Evolutionary conservation across 2,888 invertebrate species (phyloP).

Genomic region (Andrena flavipes): DNA sequence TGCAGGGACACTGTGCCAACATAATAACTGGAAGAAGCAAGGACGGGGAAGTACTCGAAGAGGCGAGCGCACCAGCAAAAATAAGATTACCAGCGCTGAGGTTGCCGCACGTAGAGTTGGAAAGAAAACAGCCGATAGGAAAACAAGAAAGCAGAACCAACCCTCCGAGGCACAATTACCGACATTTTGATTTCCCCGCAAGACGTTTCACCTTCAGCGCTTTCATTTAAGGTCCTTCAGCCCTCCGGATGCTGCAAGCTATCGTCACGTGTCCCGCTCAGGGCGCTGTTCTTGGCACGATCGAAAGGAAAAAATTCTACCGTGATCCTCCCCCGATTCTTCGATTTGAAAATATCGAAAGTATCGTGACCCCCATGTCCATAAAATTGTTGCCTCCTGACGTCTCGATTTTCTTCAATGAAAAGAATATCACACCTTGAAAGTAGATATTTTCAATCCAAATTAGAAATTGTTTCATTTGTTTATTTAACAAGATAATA

Average conservation of each 20-base stretch:
- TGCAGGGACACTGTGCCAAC: slow-evolving; percentile 23
- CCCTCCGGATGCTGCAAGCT: neutral
- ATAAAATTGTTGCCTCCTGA: too few relatives aligned
- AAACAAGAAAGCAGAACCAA: slow-evolving; percentile 29
- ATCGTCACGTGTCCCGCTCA: neutral
- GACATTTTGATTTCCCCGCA: slow-evolving; percentile 40
- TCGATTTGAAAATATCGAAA: neutral
- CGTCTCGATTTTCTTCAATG: neutral
- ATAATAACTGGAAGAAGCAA: slow-evolving; percentile 20
- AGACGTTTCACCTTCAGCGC: slow-evolving; percentile 3
- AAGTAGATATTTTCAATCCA: neutral
- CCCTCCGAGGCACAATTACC: slow-evolving; percentile 31
- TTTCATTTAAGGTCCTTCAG: slow-evolving; percentile 22
- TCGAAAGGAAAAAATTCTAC: neutral
- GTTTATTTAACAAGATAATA: too few relatives aligned
- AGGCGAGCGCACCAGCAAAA: slow-evolving; percentile 38
- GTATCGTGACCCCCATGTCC: neutral
- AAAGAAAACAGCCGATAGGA: slow-evolving; percentile 37
- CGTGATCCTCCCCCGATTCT: neutral
- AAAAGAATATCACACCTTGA: neutral
- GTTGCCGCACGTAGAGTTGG: neutral
- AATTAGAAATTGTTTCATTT: too few relatives aligned
- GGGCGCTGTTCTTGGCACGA: neutral
- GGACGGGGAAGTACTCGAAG: slow-evolving; percentile 33
- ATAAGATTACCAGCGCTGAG: slow-evolving; percentile 47